These are phyloP conservation scores for Platorchestia sp. DNA, from an alignment of 1,140 invertebrate species.

Conservation along the genomic window DNA sequence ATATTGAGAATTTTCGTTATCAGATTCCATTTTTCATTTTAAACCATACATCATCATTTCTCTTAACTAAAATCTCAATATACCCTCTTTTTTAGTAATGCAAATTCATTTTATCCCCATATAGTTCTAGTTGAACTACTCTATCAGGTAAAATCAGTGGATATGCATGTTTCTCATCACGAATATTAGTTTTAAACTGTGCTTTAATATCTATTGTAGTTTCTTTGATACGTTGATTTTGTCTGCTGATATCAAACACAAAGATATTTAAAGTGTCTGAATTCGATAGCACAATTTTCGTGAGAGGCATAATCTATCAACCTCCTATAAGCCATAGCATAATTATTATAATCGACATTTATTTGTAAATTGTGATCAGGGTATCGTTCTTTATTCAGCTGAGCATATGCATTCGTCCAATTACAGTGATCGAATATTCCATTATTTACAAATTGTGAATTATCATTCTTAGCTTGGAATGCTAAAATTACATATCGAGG, in stretches of 20 bases:
- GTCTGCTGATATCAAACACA: not conserved
- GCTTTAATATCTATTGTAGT: not conserved
- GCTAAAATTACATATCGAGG: slow-evolving; percentile 11
- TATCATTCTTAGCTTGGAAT: not conserved
- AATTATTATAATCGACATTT: not conserved
- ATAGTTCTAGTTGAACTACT: not conserved
- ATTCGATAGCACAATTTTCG: not conserved
- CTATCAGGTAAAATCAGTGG: not conserved
- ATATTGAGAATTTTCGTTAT: not conserved
- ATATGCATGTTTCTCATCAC: not conserved
- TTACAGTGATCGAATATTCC: not conserved
- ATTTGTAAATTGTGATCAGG: not conserved
- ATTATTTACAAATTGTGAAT: not conserved
- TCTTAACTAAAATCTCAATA: not conserved
- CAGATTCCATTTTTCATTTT: not conserved
- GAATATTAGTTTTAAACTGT: not conserved
- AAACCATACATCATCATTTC: not conserved
- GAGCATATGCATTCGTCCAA: not conserved
- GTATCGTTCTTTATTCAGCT: not conserved
- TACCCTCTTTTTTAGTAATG: not conserved
- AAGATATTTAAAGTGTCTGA: not conserved
- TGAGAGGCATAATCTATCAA: not conserved
- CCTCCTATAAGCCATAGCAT: not conserved
- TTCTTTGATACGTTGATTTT: not conserved
- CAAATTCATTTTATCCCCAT: not conserved